Percentiles rank a stretch among this genome's conserved stretches.
phyloP scores from a whole-genome alignment of 2,113 vertebrate species.

The Chamaea fasciata region DNA sequence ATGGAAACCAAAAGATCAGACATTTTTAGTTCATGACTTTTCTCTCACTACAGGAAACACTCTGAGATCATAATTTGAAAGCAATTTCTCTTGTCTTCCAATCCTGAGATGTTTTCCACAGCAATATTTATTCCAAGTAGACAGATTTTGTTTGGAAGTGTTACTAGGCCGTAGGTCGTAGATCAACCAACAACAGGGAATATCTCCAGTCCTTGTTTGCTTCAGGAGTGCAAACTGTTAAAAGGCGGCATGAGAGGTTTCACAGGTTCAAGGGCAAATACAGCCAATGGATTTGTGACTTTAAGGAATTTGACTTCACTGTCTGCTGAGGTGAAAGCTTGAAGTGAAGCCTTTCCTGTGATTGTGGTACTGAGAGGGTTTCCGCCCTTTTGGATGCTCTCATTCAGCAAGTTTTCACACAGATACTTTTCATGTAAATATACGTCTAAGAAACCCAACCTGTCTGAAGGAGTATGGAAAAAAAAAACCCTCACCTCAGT shows the following conservation, averaged over 20 bases:
- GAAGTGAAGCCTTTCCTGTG: background rate
- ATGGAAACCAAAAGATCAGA: conserved; percentile 40
- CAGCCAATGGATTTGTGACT: background rate
- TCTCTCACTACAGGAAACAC: background rate
- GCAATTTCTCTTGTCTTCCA: background rate
- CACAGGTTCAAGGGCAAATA: background rate
- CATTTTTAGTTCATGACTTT: conserved; percentile 32
- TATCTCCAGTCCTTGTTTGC: background rate
- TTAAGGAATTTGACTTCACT: background rate
- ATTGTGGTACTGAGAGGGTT: background rate
- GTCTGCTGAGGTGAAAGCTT: background rate
- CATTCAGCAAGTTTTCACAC: background rate
- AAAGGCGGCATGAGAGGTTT: background rate
- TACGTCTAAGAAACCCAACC: background rate
- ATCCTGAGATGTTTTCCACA: background rate
- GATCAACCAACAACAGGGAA: background rate
- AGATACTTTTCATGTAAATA: background rate
- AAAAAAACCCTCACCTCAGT: background rate
- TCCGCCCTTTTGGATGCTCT: background rate
- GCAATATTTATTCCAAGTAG: background rate
- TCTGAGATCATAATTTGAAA: background rate
- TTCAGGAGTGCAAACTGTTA: background rate
- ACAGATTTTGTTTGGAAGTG: background rate
- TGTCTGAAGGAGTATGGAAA: background rate
- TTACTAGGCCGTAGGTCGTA: background rate